Evolutionary conservation across 2,113 vertebrate genomes (phyloP).

Genomic region (Calyptommatus sinebrachiatus): DNA sequence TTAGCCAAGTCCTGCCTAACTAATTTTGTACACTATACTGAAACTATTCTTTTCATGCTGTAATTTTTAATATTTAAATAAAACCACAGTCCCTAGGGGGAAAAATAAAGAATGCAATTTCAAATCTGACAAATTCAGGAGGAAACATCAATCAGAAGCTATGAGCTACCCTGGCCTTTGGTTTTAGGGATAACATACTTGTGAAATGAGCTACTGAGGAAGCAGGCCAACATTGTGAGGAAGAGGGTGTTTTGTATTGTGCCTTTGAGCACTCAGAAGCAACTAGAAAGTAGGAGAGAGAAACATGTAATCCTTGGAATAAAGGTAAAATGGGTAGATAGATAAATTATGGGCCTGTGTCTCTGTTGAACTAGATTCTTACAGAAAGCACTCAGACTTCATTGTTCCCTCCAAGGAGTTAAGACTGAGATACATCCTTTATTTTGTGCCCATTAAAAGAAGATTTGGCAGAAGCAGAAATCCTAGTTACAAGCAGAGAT

Average conservation of each 20-base stretch:
- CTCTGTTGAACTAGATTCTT: neutral
- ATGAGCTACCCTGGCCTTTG: neutral
- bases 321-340: neutral
- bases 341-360: neutral
- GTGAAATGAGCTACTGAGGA: neutral
- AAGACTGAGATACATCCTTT: neutral
- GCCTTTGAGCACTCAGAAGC: neutral
- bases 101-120: neutral
- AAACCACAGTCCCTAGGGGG: neutral
- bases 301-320: neutral
- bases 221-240: neutral
- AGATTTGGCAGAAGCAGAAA: neutral
- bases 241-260: neutral
- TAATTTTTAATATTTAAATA: neutral
- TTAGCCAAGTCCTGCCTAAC: too few relatives aligned
- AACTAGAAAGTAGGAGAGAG: neutral
- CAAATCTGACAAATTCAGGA: neutral
- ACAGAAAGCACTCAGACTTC: neutral
- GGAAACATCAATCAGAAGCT: neutral
- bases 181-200: neutral
- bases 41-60: neutral
- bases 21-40: too few relatives aligned
- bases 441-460: neutral
- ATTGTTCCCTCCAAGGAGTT: neutral
- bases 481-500: slow-evolving; percentile 3